phyloP scores from a whole-genome alignment of 2,113 vertebrate species.

The Nanorana parkeri region DNA sequence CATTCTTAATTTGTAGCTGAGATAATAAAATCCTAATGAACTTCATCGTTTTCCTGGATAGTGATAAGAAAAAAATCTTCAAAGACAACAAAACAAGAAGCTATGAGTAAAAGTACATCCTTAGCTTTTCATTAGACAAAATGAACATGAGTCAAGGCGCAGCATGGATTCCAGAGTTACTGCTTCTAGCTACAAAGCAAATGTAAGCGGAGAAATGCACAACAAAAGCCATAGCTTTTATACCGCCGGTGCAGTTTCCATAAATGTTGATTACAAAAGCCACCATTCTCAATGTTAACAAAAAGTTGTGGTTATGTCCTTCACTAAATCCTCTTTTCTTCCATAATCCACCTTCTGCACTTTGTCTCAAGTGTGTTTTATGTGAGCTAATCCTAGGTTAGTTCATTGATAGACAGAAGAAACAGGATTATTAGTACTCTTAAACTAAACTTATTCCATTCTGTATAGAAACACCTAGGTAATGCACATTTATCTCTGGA shows the following conservation, averaged over 20 bases:
- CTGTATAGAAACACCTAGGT: slow-evolving; percentile 92
- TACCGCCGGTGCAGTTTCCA: slow-evolving; percentile 91
- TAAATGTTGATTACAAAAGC: slow-evolving; percentile 92
- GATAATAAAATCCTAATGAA: slow-evolving; percentile 93
- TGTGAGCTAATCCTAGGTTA: slow-evolving; percentile 92
- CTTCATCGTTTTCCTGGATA: slow-evolving; percentile 79
- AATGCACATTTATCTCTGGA: slow-evolving; percentile 79
- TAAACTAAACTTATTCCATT: slow-evolving; percentile 86
- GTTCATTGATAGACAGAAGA: slow-evolving; percentile 87
- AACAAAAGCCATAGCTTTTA: slow-evolving; percentile 96
- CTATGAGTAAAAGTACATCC: slow-evolving; percentile 87
- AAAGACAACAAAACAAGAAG: slow-evolving; percentile 88
- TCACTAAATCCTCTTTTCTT: slow-evolving; percentile 99
- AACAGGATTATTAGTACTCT: slow-evolving; percentile 93
- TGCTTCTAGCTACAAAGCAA: slow-evolving; percentile 87
- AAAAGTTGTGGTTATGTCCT: slow-evolving; percentile 96
- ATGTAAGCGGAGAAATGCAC: slow-evolving; percentile 98
- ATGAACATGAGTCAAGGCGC: slow-evolving; percentile 83
- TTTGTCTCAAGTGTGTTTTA: slow-evolving; percentile 97
- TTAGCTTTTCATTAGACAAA: slow-evolving; percentile 85
- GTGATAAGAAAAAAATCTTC: slow-evolving; percentile 82
- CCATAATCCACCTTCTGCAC: slow-evolving; percentile 96
- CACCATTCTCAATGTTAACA: slow-evolving; percentile 90
- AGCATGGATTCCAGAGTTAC: slow-evolving; percentile 88
- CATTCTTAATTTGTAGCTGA: slow-evolving; percentile 82